A percentile compares a stretch with the other conserved stretches of the same genome.
Conservation (phyloP, 1,140 invertebrate species). For the Phortica variegata region DNA sequence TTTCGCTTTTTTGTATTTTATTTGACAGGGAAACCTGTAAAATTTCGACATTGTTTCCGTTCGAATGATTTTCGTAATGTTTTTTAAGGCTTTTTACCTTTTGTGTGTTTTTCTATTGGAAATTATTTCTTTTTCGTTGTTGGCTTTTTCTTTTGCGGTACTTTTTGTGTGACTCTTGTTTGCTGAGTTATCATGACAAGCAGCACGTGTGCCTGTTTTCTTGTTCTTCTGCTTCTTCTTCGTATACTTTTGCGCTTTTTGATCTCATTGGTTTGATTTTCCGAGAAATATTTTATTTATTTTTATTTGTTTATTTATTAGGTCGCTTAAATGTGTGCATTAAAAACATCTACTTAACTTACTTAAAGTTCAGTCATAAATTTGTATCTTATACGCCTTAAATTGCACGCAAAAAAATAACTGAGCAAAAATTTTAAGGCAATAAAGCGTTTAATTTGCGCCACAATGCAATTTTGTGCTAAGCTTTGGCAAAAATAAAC, state of each 20-base stretch:
- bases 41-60: constrained; percentile 43
- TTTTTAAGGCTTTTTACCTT: constrained; percentile 6
- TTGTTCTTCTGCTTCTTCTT: neutral
- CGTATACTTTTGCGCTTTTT: no score
- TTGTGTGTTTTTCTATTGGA: constrained; percentile 2
- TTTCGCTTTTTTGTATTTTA: constrained; percentile 33
- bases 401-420: no score
- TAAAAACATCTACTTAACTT: neutral
- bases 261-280: no score
- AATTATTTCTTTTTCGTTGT: neutral
- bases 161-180: neutral
- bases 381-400: neutral
- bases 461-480: neutral
- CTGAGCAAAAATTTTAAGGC: neutral
- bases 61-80: constrained; percentile 37
- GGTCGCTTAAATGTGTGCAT: neutral
- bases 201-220: neutral
- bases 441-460: neutral
- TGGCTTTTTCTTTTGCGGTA: neutral
- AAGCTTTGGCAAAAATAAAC: no score
- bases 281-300: no score
- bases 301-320: neutral
- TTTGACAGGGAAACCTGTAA: constrained; percentile 41
- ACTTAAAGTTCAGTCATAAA: neutral
- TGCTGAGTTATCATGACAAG: neutral